Base-by-base conservation (phyloP, 2,888 invertebrate species). In the Drosophila atroscutellata region DNA sequence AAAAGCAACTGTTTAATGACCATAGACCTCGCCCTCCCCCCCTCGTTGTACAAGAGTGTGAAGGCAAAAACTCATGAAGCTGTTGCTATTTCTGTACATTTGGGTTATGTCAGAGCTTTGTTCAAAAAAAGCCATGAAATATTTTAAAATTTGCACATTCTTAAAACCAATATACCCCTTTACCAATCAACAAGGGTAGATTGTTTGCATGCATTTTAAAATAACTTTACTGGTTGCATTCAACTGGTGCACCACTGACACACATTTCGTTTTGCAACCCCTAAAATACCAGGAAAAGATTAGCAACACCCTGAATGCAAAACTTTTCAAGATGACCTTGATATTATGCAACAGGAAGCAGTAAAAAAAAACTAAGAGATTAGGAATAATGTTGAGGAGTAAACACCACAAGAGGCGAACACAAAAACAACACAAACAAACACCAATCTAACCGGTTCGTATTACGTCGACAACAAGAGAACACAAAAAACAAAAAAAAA, bases 361-460 rank as follows among this genome's bases (percentile, higher is more conserved):
- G 49, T 36, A 52, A 42, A 26, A 13, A 2, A 2, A 18, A 15
- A 4, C 45, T 2, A 0, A 49, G 61, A 63, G 71, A 66, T 64
- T 50, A 47, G 51, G 6, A 49, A 28, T 45, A 52, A 54, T 37
- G 24, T 26, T 26, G 8, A 42, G 37, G 13, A 42, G 15, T 20
- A 47, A 52, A 52, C 18, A 59, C 18, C 28, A 45, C 34, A 49
- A 42, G 11, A 42, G 20, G 11, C 42, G 11, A 42, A 42, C 5
- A 6, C 20, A 13, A 42, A 20, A 20, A 45, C 8, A 45, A 45
- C 37, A 45, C 52, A 64, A 59, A 57, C 56, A 69, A 83, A 73
- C 64, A 71, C 30, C 50, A 55, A 68, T 52, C 65, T 34, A 84
- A 86, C 83, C 87, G 83, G 83, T 84, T 86, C 58, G 34, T 82